These are phyloP conservation scores for Neoitamus cyanurus DNA, from an alignment of 2,888 invertebrate species.

Conservation along the genomic window DNA sequence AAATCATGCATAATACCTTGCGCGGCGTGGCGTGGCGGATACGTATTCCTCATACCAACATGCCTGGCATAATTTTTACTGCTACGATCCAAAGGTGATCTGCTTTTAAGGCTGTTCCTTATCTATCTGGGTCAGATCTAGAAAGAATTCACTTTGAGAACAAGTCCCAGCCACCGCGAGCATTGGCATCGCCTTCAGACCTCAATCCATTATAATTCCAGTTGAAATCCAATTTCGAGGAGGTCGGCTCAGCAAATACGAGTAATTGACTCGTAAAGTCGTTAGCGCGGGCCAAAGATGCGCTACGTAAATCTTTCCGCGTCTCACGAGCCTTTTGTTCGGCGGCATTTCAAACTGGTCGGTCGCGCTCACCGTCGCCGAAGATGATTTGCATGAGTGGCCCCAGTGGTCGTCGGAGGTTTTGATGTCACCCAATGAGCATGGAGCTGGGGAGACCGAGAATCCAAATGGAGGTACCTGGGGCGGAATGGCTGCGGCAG, in stretches of 20 bases:
- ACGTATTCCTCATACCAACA: background rate
- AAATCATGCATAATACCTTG: background rate
- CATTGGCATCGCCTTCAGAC: background rate
- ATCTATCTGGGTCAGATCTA: background rate
- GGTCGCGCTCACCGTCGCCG: background rate
- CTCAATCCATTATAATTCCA: background rate
- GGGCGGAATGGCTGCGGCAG: background rate
- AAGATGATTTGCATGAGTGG: conserved; percentile 9
- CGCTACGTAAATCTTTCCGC: conserved; percentile 10
- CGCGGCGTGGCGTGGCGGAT: background rate
- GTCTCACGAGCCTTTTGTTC: background rate
- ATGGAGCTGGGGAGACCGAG: background rate
- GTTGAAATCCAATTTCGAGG: background rate
- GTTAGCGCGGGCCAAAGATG: background rate
- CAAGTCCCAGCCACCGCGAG: background rate
- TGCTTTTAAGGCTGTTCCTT: background rate
- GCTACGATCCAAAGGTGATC: background rate
- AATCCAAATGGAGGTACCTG: background rate
- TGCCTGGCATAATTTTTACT: background rate
- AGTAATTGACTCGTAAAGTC: background rate
- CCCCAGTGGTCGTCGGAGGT: background rate
- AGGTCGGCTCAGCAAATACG: background rate
- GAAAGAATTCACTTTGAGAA: background rate
- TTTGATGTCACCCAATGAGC: conserved; percentile 32
- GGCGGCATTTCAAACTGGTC: conserved; percentile 8